Conservation (phyloP, 2,113 vertebrate species). For the Takifugu flavidus region DNA sequence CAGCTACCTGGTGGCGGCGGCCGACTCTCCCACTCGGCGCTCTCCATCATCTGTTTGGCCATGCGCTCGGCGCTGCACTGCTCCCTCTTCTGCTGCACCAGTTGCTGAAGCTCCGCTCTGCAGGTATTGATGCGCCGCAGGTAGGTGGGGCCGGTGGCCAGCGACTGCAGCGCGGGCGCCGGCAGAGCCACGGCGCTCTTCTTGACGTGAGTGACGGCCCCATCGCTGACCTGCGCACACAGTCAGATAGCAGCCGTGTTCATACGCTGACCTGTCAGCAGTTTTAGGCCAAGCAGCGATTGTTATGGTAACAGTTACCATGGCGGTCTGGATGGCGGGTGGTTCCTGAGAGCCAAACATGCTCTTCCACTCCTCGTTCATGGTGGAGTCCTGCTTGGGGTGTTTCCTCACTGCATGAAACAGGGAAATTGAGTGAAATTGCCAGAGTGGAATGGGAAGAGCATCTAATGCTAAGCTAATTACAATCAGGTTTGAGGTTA, state of each 20-base stretch:
- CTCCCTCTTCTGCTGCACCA: conserved; percentile 94
- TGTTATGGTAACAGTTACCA: conserved; percentile 42
- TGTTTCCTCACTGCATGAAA: conserved; percentile 84
- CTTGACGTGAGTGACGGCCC: conserved; percentile 68
- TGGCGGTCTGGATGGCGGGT: conserved; percentile 62
- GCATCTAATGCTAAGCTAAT: no score
- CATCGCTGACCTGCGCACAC: conserved; percentile 77
- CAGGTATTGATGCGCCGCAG: conserved; percentile 91
- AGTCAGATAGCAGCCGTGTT: background rate
- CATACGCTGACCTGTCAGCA: background rate
- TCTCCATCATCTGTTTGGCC: conserved; percentile 97
- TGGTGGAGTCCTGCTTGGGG: conserved; percentile 91
- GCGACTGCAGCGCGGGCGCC: conserved; percentile 68
- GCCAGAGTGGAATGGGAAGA: no score
- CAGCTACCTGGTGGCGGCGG: conserved; percentile 86
- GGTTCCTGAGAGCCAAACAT: conserved; percentile 98
- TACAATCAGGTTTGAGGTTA: no score
- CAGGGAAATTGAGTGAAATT: background rate
- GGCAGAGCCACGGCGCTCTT: conserved; percentile 56
- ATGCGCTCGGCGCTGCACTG: conserved; percentile 92
- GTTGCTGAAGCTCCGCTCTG: conserved; percentile 90
- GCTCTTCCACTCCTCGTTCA: conserved; percentile 99
- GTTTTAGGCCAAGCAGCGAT: background rate
- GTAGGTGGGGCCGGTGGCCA: conserved; percentile 78
- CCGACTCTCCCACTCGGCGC: conserved; percentile 94